Percentiles rank a stretch among this genome's conserved stretches.
Evolutionary conservation across 2,888 invertebrate genomes (phyloP).

Genomic region (Ectemnius cavifrons): DNA sequence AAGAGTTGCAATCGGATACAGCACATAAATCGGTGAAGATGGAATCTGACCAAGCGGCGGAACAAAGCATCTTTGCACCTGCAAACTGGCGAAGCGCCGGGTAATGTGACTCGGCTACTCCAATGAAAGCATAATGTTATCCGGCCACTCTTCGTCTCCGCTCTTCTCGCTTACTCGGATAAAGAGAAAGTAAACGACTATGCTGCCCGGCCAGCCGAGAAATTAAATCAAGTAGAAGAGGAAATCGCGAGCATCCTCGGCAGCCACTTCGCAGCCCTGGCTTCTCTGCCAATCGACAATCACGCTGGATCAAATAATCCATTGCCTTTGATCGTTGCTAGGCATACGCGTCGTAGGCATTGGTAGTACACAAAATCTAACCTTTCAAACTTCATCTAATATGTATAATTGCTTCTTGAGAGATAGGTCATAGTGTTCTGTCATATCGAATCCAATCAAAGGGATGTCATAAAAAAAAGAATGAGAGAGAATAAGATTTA

Average conservation of each 20-base stretch:
- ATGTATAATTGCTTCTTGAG: no score
- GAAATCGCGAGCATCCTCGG: not conserved
- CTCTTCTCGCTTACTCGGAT: slow-evolving; percentile 20
- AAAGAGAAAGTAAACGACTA: slow-evolving; percentile 23
- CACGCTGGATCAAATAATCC: no score
- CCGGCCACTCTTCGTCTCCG: slow-evolving; percentile 52
- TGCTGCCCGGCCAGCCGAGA: not conserved
- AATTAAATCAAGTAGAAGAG: slow-evolving; percentile 1
- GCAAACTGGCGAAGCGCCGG: slow-evolving; percentile 53
- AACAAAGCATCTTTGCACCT: slow-evolving; percentile 56
- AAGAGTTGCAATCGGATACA: slow-evolving; percentile 54
- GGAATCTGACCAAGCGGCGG: slow-evolving; percentile 58
- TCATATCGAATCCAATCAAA: no score
- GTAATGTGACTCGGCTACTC: slow-evolving; percentile 61
- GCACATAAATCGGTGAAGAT: slow-evolving; percentile 56
- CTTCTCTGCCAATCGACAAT: not conserved
- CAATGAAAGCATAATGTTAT: slow-evolving; percentile 66
- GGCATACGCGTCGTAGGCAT: no score
- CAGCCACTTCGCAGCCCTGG: not conserved
- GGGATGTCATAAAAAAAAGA: no score
- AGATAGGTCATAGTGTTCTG: no score
- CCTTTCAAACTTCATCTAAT: no score
- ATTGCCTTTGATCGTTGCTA: no score
- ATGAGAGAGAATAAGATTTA: no score
- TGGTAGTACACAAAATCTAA: no score